Conservation (phyloP, 1,140 invertebrate species). For the Penaeus chinensis region DNA sequence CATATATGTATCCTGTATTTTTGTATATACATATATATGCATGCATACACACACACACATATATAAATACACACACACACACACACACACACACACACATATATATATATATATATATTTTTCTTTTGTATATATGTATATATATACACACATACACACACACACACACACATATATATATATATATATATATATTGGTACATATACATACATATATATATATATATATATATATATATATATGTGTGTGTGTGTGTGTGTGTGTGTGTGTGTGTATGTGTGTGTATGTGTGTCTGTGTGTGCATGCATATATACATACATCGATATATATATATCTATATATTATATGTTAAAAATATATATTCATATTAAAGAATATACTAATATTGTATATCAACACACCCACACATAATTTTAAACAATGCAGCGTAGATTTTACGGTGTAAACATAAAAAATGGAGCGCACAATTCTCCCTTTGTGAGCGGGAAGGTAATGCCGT, state of each 20-base stretch:
- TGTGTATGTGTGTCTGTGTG: not conserved
- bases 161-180: not conserved
- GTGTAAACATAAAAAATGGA: too few species aligned
- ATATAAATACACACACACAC: not conserved
- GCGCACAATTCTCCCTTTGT: too few species aligned
- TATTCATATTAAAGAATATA: not conserved
- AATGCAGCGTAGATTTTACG: too few species aligned
- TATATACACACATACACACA: conserved; percentile 9
- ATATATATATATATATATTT: conserved; percentile 4
- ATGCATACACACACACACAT: not conserved
- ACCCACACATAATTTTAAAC: too few species aligned
- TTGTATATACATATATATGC: not conserved
- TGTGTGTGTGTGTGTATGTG: conserved; percentile 22
- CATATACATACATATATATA: not conserved
- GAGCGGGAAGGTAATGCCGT: too few species aligned
- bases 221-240: not conserved
- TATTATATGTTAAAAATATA: conserved; percentile 2
- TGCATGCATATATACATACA: conserved; percentile 16
- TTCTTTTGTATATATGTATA: conserved; percentile 2
- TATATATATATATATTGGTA: not conserved
- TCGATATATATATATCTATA: not conserved
- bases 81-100: not conserved
- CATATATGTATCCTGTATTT: not conserved
- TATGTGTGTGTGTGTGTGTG: conserved; percentile 22
- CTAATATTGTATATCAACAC: too few species aligned